Evolutionary conservation across 1,140 invertebrate species (phyloP).

Genomic region (Pantala flavescens): DNA sequence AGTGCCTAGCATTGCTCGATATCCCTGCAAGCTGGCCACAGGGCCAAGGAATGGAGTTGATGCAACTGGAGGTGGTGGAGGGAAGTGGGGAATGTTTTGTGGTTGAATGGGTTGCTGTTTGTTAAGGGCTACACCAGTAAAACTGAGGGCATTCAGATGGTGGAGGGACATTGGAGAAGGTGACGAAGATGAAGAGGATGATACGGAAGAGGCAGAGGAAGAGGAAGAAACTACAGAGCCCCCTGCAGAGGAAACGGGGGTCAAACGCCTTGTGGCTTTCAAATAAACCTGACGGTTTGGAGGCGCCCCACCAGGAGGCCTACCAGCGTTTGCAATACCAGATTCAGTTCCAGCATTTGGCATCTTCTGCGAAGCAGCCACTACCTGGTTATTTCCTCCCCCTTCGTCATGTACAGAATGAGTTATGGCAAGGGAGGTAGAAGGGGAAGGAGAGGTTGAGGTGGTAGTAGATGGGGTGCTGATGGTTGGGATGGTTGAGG

Average conservation of each 20-base stretch:
- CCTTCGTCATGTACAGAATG: slow-evolving; percentile 15
- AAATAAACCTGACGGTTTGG: neutral
- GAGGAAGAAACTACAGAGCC: neutral
- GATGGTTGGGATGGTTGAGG: slow-evolving; percentile 26
- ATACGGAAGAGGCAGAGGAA: slow-evolving; percentile 8
- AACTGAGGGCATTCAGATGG: slow-evolving; percentile 53
- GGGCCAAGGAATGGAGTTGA: slow-evolving; percentile 30
- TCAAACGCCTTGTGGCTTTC: neutral
- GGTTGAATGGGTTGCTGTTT: slow-evolving; percentile 38
- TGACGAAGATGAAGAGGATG: neutral
- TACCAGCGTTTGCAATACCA: neutral
- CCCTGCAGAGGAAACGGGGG: neutral
- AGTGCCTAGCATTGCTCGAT: slow-evolving; percentile 30
- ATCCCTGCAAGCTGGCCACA: slow-evolving; percentile 28
- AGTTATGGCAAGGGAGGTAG: slow-evolving; percentile 24
- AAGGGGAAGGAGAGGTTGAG: slow-evolving; percentile 34
- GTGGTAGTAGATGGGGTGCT: slow-evolving; percentile 23
- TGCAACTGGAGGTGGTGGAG: slow-evolving; percentile 27
- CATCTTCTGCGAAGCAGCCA: neutral
- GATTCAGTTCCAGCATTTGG: neutral
- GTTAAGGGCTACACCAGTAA: slow-evolving; percentile 66
- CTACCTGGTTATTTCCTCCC: slow-evolving; percentile 2
- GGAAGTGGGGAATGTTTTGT: slow-evolving; percentile 22
- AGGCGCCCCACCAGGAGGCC: neutral
- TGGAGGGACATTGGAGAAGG: slow-evolving; percentile 28